phyloP scores from a whole-genome alignment of 2,113 vertebrate species.

The Sakesphorus luctuosus region DNA sequence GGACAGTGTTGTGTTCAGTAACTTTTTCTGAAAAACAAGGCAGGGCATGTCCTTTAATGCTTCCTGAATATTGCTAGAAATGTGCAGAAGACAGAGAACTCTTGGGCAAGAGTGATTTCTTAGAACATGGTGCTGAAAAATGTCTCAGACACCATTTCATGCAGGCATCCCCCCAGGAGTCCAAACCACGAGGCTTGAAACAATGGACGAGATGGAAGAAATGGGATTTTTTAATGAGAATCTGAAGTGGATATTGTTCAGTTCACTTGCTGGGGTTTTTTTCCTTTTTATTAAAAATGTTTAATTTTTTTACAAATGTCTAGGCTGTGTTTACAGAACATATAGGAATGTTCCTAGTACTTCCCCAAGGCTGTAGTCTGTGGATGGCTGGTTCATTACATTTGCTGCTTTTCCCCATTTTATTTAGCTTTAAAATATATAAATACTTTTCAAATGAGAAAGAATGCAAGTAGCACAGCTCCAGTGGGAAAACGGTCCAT shows the following conservation, averaged over 20 bases:
- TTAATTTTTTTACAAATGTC: background rate
- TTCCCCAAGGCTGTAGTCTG: background rate
- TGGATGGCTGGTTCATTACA: background rate
- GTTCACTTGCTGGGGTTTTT: background rate
- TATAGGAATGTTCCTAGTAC: background rate
- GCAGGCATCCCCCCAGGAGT: constrained; percentile 5
- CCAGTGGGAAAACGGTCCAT: background rate
- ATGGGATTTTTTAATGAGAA: constrained; percentile 7
- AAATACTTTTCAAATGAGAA: background rate
- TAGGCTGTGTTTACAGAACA: background rate
- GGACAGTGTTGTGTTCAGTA: background rate
- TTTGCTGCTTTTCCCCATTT: background rate
- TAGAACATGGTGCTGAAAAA: constrained; percentile 39
- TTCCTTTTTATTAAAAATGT: background rate
- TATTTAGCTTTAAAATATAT: background rate
- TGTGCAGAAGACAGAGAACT: background rate
- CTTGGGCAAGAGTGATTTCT: constrained; percentile 21
- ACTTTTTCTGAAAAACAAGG: background rate
- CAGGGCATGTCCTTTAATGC: background rate
- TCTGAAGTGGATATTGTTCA: constrained; percentile 48
- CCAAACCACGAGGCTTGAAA: constrained; percentile 25
- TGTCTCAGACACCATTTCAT: constrained; percentile 39
- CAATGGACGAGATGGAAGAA: constrained; percentile 30
- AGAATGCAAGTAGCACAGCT: background rate
- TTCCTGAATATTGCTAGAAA: background rate